phyloP scores from a whole-genome alignment of 2,797 vertebrate genomes.

The Sebastes itinus region DNA sequence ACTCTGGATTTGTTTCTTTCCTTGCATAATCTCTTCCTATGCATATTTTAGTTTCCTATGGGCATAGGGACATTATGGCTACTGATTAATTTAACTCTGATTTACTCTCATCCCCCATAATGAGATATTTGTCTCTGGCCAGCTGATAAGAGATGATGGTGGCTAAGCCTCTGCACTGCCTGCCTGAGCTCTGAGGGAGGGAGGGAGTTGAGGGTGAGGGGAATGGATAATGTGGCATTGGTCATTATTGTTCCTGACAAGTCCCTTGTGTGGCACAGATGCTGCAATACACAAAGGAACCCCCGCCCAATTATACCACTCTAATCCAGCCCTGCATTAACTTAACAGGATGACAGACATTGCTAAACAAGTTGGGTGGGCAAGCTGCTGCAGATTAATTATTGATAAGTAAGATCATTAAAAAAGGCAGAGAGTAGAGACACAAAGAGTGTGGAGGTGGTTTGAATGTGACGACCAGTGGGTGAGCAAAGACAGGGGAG shows the following conservation, averaged over 20 bases:
- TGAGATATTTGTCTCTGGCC: constrained; percentile 61
- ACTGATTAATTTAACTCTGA: constrained; percentile 54
- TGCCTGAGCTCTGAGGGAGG: constrained; percentile 10
- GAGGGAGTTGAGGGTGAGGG: neutral
- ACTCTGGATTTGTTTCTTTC: constrained; percentile 15
- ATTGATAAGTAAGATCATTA: constrained; percentile 67
- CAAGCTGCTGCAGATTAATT: constrained; percentile 69
- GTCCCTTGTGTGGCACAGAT: constrained; percentile 46
- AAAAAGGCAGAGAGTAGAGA: constrained; percentile 22
- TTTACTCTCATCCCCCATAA: constrained; percentile 42
- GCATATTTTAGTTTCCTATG: constrained; percentile 28
- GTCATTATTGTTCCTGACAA: constrained; percentile 63
- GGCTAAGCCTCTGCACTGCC: constrained; percentile 23
- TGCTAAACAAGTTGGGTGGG: constrained; percentile 40
- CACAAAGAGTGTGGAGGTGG: constrained; percentile 18
- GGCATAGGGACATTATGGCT: constrained; percentile 21
- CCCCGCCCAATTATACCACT: neutral
- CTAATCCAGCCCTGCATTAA: constrained; percentile 34
- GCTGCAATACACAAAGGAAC: constrained; percentile 14
- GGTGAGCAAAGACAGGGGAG: constrained; percentile 11
- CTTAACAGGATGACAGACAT: constrained; percentile 37
- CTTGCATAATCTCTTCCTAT: neutral
- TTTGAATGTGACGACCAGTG: constrained; percentile 4
- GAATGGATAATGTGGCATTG: constrained; percentile 39
- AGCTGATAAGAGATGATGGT: constrained; percentile 54